These are phyloP conservation scores for Eulemur rubriventer DNA, from an alignment of 2,797 vertebrate species.

Conservation along the genomic window DNA sequence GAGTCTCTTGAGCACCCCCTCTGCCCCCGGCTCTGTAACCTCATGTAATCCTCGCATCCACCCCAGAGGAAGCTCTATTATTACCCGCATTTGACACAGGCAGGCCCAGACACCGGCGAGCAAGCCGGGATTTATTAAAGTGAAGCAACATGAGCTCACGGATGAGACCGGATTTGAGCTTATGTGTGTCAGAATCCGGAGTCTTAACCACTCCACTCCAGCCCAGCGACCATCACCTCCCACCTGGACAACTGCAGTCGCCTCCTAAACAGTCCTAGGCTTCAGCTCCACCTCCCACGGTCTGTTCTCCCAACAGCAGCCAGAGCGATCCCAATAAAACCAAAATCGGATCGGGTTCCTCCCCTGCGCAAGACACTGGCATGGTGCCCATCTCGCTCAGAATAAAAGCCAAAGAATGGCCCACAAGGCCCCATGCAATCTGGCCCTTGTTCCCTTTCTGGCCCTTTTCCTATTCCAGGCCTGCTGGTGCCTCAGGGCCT, in stretches of 20 bases:
- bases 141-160: background rate
- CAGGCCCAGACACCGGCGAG: background rate
- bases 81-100: background rate
- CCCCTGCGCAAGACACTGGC: background rate
- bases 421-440: background rate
- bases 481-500: background rate
- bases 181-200: too few relatives aligned
- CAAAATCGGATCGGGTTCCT: background rate
- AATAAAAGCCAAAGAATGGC: background rate
- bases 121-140: background rate
- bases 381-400: background rate
- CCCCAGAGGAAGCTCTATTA: background rate
- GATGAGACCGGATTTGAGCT: background rate
- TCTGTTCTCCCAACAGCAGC: background rate
- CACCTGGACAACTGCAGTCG: background rate
- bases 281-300: too few relatives aligned
- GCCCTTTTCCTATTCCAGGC: background rate
- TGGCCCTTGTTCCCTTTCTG: background rate
- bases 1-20: background rate
- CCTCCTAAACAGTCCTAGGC: background rate
- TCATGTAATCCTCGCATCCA: background rate
- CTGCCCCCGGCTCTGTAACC: background rate
- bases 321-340: background rate
- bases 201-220: background rate
- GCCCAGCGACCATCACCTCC: background rate